A percentile compares a stretch with the other conserved stretches of the same genome.
Evolutionary conservation across 2,113 vertebrate species (phyloP).

Genomic region (Sceloporus undulatus): DNA sequence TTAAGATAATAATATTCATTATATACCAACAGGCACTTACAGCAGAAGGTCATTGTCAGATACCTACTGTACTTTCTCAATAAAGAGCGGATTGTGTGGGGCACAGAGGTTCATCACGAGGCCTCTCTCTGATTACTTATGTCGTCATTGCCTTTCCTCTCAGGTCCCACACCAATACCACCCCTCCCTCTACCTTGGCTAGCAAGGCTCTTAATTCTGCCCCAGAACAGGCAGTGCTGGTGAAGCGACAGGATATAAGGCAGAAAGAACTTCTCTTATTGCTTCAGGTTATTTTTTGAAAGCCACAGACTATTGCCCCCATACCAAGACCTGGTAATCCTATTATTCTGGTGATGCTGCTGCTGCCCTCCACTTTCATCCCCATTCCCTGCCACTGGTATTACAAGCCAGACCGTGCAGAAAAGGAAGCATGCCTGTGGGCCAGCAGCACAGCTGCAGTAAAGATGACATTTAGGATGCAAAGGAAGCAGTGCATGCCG

Average conservation of each 20-base stretch:
- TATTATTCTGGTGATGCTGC: not conserved
- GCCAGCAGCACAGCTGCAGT: constrained; percentile 17
- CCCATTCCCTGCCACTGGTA: too few species aligned
- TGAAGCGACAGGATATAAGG: not conserved
- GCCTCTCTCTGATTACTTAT: not conserved
- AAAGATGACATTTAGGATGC: constrained; percentile 22
- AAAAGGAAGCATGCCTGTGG: not conserved
- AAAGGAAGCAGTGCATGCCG: not conserved
- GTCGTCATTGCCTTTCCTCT: not conserved
- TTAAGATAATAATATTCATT: constrained; percentile 15
- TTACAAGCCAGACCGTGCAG: not conserved
- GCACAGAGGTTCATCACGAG: not conserved
- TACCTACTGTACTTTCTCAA: not conserved
- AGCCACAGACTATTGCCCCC: too few species aligned
- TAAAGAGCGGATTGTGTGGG: not conserved
- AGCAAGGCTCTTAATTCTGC: not conserved
- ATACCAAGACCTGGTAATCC: not conserved
- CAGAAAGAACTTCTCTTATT: not conserved
- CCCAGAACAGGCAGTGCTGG: not conserved
- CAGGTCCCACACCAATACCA: not conserved
- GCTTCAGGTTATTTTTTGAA: too few species aligned
- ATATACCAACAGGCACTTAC: constrained; percentile 9
- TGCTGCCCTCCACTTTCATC: too few species aligned
- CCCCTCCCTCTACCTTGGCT: not conserved
- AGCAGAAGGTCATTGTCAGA: too few species aligned